phyloP scores from a whole-genome alignment of 2,797 vertebrate species.

The Capromys pilorides region DNA sequence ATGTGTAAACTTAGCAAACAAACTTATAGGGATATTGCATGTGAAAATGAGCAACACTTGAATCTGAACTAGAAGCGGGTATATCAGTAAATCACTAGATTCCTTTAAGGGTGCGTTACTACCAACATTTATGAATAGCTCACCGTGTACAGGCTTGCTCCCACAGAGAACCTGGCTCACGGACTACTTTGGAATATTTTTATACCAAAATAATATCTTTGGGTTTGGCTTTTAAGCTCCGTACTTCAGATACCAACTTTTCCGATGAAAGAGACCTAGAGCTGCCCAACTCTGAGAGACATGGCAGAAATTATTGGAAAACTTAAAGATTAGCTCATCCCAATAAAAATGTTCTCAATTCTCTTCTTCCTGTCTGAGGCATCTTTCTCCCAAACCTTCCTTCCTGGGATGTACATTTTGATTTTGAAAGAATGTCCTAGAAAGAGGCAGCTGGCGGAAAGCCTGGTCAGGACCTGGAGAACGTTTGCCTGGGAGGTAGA shows the following conservation, averaged over 20 bases:
- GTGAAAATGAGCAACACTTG: not conserved
- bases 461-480: conserved; percentile 34
- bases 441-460: conserved; percentile 5
- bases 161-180: not conserved
- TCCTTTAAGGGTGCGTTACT: not conserved
- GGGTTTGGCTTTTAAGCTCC: not conserved
- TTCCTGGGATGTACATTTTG: conserved; percentile 32
- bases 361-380: not conserved
- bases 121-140: not conserved
- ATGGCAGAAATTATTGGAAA: not conserved
- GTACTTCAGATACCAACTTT: not conserved
- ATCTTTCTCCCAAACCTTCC: not conserved
- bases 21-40: not conserved
- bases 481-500: not conserved
- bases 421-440: conserved; percentile 3
- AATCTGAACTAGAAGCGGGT: not conserved
- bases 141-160: not conserved
- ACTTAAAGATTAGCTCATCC: not conserved
- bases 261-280: not conserved
- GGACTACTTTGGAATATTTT: not conserved
- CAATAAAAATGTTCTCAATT: conserved; percentile 47
- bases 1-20: not conserved
- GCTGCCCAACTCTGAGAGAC: not conserved
- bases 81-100: not conserved
- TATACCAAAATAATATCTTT: not conserved